Evolutionary conservation across 2,797 vertebrate species (phyloP).

Genomic region (Eutrigla gurnardus): DNA sequence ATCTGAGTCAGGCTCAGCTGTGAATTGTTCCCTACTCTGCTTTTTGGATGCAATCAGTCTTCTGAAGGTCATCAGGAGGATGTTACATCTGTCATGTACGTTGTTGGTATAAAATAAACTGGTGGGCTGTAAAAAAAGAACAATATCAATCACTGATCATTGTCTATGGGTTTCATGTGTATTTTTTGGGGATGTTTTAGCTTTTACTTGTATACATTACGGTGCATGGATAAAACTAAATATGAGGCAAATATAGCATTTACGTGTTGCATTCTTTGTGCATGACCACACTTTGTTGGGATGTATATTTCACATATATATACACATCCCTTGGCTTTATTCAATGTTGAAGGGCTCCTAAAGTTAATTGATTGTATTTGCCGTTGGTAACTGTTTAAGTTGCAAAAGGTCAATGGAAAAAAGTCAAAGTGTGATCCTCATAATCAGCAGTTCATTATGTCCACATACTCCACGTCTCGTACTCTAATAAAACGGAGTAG

Average conservation of each 20-base stretch:
- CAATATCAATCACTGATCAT: constrained; percentile 28
- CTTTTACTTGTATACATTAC: constrained; percentile 34
- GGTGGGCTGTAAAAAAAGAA: constrained; percentile 73
- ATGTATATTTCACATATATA: constrained; percentile 13
- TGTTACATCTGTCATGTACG: neutral
- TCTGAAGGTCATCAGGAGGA: constrained; percentile 28
- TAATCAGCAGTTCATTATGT: neutral
- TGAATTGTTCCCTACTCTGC: neutral
- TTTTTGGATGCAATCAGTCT: constrained; percentile 14
- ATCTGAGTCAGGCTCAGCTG: neutral
- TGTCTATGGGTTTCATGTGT: constrained; percentile 28
- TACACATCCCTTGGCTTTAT: constrained; percentile 6
- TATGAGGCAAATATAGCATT: constrained; percentile 12
- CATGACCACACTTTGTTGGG: constrained; percentile 8
- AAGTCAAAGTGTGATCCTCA: neutral
- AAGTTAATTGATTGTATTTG: constrained; percentile 15
- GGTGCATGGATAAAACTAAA: constrained; percentile 48
- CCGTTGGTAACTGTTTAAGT: neutral
- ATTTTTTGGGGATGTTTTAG: constrained; percentile 8
- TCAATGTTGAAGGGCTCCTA: constrained; percentile 20
- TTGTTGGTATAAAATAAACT: constrained; percentile 23
- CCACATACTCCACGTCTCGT: constrained; percentile 5
- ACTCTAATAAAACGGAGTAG: neutral
- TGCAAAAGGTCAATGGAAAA: neutral
- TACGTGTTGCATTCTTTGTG: constrained; percentile 4